phyloP scores from a whole-genome alignment of 2,113 vertebrate species.

The Tachycineta bicolor region DNA sequence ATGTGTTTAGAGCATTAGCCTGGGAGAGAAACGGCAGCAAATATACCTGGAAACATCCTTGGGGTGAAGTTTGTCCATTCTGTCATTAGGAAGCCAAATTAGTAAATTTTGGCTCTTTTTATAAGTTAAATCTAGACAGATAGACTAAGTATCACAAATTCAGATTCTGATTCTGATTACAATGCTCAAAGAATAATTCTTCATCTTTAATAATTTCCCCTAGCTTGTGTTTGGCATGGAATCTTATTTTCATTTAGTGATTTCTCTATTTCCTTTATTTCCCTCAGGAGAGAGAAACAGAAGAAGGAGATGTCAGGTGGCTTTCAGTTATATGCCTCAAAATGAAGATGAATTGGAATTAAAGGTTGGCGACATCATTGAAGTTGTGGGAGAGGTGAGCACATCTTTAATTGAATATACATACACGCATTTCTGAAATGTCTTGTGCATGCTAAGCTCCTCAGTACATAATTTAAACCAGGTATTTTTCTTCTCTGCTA shows the following conservation, averaged over 20 bases:
- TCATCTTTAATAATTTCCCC: background rate
- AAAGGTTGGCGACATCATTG: constrained; percentile 96
- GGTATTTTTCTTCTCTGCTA: background rate
- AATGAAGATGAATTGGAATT: constrained; percentile 96
- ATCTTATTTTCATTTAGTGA: background rate
- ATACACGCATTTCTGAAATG: background rate
- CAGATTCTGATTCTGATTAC: background rate
- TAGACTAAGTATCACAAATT: background rate
- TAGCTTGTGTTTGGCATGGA: constrained; percentile 18
- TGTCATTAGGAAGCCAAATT: background rate
- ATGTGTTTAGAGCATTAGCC: background rate
- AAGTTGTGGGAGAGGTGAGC: constrained; percentile 91
- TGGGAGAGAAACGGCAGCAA: background rate
- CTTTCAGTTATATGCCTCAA: constrained; percentile 96
- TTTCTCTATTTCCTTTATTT: constrained; percentile 16
- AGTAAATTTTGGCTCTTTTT: background rate
- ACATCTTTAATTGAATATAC: background rate
- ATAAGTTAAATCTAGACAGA: background rate
- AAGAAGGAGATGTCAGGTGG: constrained; percentile 92
- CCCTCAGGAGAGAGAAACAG: constrained; percentile 86
- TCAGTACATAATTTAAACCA: background rate
- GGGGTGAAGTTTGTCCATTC: background rate
- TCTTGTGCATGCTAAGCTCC: background rate
- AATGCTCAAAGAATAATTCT: background rate
- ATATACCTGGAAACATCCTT: background rate